These are phyloP conservation scores for Scartelaos histophorus DNA, from an alignment of 2,113 vertebrate species.

Conservation along the genomic window DNA sequence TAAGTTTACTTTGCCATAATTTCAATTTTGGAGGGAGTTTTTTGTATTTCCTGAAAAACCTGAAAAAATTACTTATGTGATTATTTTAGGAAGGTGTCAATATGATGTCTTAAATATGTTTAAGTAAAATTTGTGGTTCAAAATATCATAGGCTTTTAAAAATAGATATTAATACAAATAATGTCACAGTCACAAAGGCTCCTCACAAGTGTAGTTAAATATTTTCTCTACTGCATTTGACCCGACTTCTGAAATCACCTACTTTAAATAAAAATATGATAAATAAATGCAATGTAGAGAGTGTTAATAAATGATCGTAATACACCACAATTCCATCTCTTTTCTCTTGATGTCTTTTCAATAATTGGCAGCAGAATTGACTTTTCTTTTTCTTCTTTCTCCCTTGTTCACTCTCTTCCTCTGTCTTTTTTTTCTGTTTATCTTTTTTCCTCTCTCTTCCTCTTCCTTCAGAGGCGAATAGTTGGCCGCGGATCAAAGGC, in stretches of 20 bases:
- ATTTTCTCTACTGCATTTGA: too few species aligned
- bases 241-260: too few species aligned
- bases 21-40: too few species aligned
- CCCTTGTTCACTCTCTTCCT: constrained; percentile 26
- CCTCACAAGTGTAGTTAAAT: too few species aligned
- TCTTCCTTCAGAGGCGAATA: constrained; percentile 78
- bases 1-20: too few species aligned
- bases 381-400: constrained; percentile 38
- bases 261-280: background rate
- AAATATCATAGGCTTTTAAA: too few species aligned
- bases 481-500: constrained; percentile 76
- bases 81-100: too few species aligned
- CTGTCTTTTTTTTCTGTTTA: constrained; percentile 5
- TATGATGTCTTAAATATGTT: too few species aligned
- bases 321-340: background rate
- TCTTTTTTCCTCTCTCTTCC: constrained; percentile 63
- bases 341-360: constrained; percentile 76
- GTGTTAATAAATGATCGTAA: background rate
- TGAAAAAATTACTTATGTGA: too few species aligned
- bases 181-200: background rate
- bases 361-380: constrained; percentile 79
- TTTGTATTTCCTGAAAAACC: too few species aligned
- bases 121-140: too few species aligned
- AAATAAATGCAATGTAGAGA: background rate
- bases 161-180: background rate